Percentiles rank a stretch among this genome's conserved stretches.
These are phyloP conservation scores for Caerostris darwini DNA, from an alignment of 1,140 invertebrate genomes.

Conservation along the genomic window DNA sequence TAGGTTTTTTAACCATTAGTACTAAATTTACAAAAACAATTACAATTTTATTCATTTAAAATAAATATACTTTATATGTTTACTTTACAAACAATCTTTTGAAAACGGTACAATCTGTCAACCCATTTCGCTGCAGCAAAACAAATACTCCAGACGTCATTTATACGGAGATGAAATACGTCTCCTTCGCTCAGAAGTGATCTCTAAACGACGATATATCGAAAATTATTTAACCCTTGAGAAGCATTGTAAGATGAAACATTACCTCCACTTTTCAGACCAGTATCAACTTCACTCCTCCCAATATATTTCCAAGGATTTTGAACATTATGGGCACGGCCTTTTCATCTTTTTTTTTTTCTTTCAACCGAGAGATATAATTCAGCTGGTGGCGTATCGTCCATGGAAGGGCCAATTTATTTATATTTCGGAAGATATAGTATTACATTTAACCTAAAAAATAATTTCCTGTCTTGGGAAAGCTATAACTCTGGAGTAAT, in stretches of 20 bases:
- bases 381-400: background rate
- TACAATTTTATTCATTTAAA: too few relatives aligned
- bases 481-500: slow-evolving; percentile 60
- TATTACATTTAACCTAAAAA: slow-evolving; percentile 54
- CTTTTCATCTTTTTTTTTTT: slow-evolving; percentile 5
- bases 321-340: slow-evolving; percentile 48
- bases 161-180: background rate
- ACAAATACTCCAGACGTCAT: background rate
- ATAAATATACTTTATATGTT: too few relatives aligned
- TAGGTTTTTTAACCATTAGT: too few relatives aligned
- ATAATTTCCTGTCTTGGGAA: slow-evolving; percentile 28
- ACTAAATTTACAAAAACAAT: too few relatives aligned
- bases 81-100: too few relatives aligned
- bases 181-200: background rate
- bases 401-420: slow-evolving; percentile 8
- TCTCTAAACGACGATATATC: slow-evolving; percentile 60
- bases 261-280: background rate
- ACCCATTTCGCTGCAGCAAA: too few relatives aligned
- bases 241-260: slow-evolving; percentile 47
- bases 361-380: slow-evolving; percentile 4
- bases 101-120: too few relatives aligned
- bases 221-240: slow-evolving; percentile 71
- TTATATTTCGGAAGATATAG: slow-evolving; percentile 58
- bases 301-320: slow-evolving; percentile 42
- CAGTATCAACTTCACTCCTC: slow-evolving; percentile 12